phyloP scores from a whole-genome alignment of 2,888 invertebrate species.

The Caenorhabditis sp. region DNA sequence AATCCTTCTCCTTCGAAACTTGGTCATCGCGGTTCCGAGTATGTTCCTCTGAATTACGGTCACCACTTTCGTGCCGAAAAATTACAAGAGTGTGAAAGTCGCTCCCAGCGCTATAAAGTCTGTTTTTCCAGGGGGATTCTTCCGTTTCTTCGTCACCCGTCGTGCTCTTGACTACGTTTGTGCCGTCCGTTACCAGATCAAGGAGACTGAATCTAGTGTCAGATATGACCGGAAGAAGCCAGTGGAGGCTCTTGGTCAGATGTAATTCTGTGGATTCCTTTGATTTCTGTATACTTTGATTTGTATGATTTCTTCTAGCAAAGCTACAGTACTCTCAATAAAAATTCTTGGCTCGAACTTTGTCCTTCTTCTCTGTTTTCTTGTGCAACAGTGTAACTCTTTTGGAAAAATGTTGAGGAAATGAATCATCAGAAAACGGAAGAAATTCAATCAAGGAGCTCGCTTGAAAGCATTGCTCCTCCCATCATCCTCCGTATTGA shows the following conservation, averaged over 20 bases:
- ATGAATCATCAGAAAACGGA: neutral
- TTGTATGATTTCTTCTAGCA: no score
- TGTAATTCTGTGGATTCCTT: neutral
- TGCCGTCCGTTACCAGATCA: neutral
- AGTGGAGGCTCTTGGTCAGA: neutral
- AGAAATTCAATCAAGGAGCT: neutral
- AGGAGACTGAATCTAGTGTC: neutral
- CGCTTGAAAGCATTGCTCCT: neutral
- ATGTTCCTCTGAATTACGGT: no score
- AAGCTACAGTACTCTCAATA: no score
- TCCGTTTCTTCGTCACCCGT: slow-evolving; percentile 13
- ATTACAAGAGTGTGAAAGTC: no score
- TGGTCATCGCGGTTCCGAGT: no score
- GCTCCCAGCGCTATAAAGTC: no score
- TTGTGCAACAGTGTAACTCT: no score
- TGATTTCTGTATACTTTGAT: no score
- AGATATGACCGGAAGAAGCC: neutral
- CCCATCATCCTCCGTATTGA: neutral
- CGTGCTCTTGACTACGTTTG: slow-evolving; percentile 11
- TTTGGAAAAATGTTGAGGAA: neutral
- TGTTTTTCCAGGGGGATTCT: neutral
- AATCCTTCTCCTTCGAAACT: no score
- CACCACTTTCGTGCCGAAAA: no score
- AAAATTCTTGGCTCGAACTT: no score
- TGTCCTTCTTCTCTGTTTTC: no score